A percentile compares a stretch with the other conserved stretches of the same genome.
Evolutionary conservation across 2,888 invertebrate genomes (phyloP).

Genomic region (Cistogaster globosa): DNA sequence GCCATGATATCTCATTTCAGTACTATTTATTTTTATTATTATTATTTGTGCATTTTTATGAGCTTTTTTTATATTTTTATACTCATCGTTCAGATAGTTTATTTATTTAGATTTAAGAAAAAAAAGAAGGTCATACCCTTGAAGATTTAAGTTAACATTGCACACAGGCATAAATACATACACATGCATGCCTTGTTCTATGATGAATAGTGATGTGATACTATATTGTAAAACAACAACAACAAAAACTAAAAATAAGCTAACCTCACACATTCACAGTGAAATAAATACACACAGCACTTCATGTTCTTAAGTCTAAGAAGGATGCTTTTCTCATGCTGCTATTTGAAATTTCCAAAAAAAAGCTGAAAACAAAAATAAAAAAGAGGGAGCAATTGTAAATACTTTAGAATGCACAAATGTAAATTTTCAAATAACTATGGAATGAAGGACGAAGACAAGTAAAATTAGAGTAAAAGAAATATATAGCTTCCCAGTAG

Average conservation of each 20-base stretch:
- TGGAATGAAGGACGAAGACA: not conserved
- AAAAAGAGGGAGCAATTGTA: not conserved
- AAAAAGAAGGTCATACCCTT: constrained; percentile 68
- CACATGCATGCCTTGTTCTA: not conserved
- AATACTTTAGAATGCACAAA: constrained; percentile 12
- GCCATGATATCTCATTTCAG: too few relatives aligned
- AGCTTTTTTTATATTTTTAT: not conserved
- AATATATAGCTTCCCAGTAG: too few relatives aligned
- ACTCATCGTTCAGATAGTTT: constrained; percentile 15
- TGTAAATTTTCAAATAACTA: constrained; percentile 3
- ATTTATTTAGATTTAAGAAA: constrained; percentile 62
- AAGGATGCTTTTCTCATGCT: not conserved
- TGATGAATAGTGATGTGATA: not conserved
- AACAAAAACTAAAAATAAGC: constrained; percentile 3
- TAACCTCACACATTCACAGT: constrained; percentile 18
- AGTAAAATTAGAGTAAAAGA: not conserved
- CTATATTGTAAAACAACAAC: not conserved
- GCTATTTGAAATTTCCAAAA: constrained; percentile 2
- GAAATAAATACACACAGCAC: constrained; percentile 1
- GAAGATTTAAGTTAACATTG: constrained; percentile 60
- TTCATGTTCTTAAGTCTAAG: too few relatives aligned
- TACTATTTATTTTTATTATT: too few relatives aligned
- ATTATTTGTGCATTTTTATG: too few relatives aligned
- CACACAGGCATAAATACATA: not conserved
- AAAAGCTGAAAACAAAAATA: not conserved